A percentile compares a stretch with the other conserved stretches of the same genome.
Evolutionary conservation across 2,888 invertebrate species (phyloP).

Genomic region (Habrosyne pyritoides): DNA sequence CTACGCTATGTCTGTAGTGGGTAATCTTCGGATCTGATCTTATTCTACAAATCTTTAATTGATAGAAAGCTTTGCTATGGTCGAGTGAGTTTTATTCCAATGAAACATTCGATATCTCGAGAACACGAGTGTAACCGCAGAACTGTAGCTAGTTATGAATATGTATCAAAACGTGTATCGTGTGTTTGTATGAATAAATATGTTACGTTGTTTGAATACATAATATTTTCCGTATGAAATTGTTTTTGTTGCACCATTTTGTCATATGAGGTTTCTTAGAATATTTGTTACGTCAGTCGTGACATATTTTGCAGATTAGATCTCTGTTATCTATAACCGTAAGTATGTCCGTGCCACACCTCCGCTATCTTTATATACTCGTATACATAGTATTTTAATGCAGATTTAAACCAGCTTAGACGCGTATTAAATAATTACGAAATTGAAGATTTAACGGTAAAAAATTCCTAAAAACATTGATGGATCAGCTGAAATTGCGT

Average conservation of each 20-base stretch:
- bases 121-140: too few relatives aligned
- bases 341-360: not conserved
- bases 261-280: not conserved
- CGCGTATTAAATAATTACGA: too few relatives aligned
- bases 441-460: too few relatives aligned
- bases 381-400: not conserved
- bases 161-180: slow-evolving; percentile 2
- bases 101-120: too few relatives aligned
- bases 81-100: too few relatives aligned
- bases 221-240: not conserved
- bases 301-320: not conserved
- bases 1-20: too few relatives aligned
- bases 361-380: not conserved
- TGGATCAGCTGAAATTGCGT: too few relatives aligned
- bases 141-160: not conserved
- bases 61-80: too few relatives aligned
- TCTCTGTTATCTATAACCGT: not conserved
- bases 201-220: not conserved
- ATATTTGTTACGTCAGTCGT: not conserved
- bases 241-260: not conserved
- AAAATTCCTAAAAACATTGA: too few relatives aligned
- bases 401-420: not conserved
- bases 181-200: not conserved
- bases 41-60: too few relatives aligned
- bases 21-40: too few relatives aligned